Percentiles rank a stretch among this genome's conserved stretches.
Evolutionary conservation across 1,140 invertebrate genomes (phyloP).

Genomic region (Brachionus rubens): DNA sequence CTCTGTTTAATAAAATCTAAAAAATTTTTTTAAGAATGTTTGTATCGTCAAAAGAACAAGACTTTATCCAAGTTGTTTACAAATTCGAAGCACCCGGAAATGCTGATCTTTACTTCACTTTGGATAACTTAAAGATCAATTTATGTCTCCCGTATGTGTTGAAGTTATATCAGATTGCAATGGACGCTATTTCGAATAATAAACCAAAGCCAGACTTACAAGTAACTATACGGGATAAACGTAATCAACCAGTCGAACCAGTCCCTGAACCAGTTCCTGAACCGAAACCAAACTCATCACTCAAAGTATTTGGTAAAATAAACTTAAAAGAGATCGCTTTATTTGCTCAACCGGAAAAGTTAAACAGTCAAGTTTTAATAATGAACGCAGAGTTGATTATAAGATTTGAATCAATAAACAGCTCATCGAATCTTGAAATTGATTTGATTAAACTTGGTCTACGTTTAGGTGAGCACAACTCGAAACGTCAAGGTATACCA

Average conservation of each 20-base stretch:
- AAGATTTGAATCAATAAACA: conserved; percentile 5
- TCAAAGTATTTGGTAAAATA: conserved; percentile 62
- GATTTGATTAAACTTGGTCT: neutral
- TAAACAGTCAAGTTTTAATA: conserved; percentile 71
- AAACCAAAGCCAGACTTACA: conserved; percentile 62
- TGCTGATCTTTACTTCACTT: conserved; percentile 66
- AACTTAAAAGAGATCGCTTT: conserved; percentile 76
- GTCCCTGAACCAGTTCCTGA: neutral
- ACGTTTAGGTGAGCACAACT: conserved; percentile 34
- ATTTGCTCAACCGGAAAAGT: conserved; percentile 68
- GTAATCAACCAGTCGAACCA: neutral
- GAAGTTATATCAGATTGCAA: conserved; percentile 67
- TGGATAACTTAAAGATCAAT: conserved; percentile 72
- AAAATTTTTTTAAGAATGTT: conserved; percentile 60
- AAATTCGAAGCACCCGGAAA: neutral
- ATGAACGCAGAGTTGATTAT: conserved; percentile 53
- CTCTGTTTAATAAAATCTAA: no score
- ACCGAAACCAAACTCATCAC: conserved; percentile 50
- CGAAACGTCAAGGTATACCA: conserved; percentile 18
- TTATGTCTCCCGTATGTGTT: conserved; percentile 71
- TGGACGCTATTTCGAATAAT: conserved; percentile 60
- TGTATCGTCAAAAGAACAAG: conserved; percentile 63
- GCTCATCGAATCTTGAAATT: neutral
- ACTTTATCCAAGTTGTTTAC: conserved; percentile 57
- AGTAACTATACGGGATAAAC: neutral